Percentiles rank a stretch among this genome's conserved stretches.
Evolutionary conservation across 2,888 invertebrate genomes (phyloP).

Genomic region (Pseudoips prasinana): DNA sequence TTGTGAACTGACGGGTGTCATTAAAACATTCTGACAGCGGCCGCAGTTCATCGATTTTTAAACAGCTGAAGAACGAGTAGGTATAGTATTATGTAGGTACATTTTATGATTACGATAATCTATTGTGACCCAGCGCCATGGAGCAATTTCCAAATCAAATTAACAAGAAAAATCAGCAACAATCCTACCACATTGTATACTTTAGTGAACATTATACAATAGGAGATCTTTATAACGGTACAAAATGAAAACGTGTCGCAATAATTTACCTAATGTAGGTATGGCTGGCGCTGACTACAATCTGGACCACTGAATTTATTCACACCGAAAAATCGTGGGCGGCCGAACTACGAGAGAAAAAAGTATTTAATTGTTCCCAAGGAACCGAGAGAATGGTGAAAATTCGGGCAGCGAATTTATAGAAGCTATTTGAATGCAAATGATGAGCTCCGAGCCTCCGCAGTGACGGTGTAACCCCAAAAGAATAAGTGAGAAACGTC

Average conservation of each 20-base stretch:
- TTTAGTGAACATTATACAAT: no score
- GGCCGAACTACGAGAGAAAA: constrained; percentile 58
- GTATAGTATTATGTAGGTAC: no score
- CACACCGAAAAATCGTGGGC: constrained; percentile 62
- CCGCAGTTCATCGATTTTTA: no score
- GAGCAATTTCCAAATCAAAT: no score
- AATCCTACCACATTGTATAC: no score
- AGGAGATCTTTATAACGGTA: no score
- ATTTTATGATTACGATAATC: no score
- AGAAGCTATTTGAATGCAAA: constrained; percentile 81
- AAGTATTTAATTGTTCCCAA: constrained; percentile 80
- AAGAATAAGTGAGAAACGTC: constrained; percentile 78
- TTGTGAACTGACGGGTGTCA: no score
- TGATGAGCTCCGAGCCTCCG: constrained; percentile 71
- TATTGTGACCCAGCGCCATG: no score
- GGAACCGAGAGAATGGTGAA: constrained; percentile 74
- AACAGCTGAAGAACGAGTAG: no score
- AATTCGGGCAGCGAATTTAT: constrained; percentile 80
- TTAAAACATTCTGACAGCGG: no score
- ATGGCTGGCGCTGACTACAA: constrained; percentile 58
- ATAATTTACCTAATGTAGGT: constrained; percentile 67
- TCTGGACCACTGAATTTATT: constrained; percentile 68
- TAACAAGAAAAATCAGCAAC: no score
- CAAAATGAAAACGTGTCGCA: constrained; percentile 48
- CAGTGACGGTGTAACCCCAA: constrained; percentile 67